These are phyloP conservation scores for Elephantulus edwardii DNA, from an alignment of 2,113 vertebrate genomes.

Conservation along the genomic window DNA sequence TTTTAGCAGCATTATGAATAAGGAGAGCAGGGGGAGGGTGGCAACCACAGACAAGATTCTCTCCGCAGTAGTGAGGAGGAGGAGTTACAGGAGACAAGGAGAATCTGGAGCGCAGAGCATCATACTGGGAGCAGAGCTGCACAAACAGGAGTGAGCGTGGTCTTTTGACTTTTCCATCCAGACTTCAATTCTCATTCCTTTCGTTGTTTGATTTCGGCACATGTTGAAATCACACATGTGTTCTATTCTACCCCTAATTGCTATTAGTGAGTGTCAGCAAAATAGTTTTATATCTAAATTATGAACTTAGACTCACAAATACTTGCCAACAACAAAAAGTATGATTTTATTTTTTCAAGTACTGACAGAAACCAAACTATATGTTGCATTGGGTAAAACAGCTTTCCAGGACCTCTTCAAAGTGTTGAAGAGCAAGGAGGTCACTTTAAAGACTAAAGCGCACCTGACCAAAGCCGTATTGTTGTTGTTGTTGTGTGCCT, in stretches of 20 bases:
- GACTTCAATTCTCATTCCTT: background rate
- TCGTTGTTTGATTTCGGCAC: background rate
- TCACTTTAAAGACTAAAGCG: too few relatives aligned
- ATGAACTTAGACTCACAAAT: background rate
- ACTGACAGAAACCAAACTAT: too few relatives aligned
- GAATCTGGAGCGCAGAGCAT: background rate
- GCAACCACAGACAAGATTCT: constrained; percentile 9
- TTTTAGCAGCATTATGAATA: constrained; percentile 41
- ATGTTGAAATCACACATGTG: background rate
- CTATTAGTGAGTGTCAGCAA: background rate
- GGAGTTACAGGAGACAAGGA: background rate
- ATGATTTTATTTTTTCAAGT: background rate
- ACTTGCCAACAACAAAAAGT: background rate
- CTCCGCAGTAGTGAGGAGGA: background rate
- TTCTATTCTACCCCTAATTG: background rate
- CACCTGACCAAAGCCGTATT: too few relatives aligned
- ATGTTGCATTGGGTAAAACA: too few relatives aligned
- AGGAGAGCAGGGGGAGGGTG: background rate
- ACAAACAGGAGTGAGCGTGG: background rate
- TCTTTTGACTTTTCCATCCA: background rate
- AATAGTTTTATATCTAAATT: background rate
- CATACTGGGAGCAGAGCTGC: background rate
- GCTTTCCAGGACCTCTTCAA: too few relatives aligned
- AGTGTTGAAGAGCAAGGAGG: too few relatives aligned
- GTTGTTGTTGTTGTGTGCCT: too few relatives aligned